These are phyloP conservation scores for Rhizoglyphus robini DNA, from an alignment of 1,140 invertebrate species.

Conservation along the genomic window DNA sequence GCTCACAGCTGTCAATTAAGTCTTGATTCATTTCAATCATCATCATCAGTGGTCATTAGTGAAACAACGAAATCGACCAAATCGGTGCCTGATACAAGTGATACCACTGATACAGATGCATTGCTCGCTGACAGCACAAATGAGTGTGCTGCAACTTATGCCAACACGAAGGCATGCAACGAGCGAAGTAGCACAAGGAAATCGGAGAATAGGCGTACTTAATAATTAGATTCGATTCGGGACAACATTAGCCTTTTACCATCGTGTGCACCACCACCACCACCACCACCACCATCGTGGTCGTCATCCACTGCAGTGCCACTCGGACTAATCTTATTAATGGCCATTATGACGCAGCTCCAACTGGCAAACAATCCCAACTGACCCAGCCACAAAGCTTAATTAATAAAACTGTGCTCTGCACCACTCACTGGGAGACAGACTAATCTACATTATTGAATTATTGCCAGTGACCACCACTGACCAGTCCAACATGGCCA, in stretches of 20 bases:
- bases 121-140: background rate
- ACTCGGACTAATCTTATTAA: constrained; percentile 1
- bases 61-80: constrained; percentile 2
- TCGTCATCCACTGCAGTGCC: background rate
- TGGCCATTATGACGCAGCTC: background rate
- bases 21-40: constrained; percentile 15
- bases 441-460: constrained; percentile 2
- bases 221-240: constrained; percentile 7
- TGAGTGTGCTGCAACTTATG: too few relatives aligned
- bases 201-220: constrained; percentile 5
- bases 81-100: background rate
- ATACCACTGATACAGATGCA: background rate
- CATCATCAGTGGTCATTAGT: constrained; percentile 14
- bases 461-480: too few relatives aligned
- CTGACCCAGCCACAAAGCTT: background rate
- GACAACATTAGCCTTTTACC: background rate
- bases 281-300: background rate
- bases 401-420: constrained; percentile 8
- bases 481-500: too few relatives aligned
- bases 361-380: background rate
- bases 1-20: constrained; percentile 13
- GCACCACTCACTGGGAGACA: background rate
- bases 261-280: background rate
- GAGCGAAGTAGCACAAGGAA: constrained; percentile 5
- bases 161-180: background rate